Evolutionary conservation across 2,888 invertebrate genomes (phyloP).

Genomic region (Scelioninae gen. 1): DNA sequence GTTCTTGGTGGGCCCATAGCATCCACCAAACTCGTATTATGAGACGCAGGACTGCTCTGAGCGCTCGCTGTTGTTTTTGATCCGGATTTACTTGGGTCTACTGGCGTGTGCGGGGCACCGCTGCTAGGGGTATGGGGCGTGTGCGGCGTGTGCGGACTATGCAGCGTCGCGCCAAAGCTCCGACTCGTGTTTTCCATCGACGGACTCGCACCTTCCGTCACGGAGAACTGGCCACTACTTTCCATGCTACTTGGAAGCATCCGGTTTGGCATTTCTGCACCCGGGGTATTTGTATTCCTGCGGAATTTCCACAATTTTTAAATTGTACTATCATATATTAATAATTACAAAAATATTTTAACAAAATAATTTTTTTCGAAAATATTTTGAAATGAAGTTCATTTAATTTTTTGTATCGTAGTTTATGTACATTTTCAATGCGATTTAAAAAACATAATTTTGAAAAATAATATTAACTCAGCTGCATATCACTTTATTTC

Average conservation of each 20-base stretch:
- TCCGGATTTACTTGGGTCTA: constrained; percentile 77
- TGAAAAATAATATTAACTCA: too few species aligned
- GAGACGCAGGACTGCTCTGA: constrained; percentile 82
- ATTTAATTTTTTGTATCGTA: too few species aligned
- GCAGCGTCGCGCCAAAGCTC: constrained; percentile 81
- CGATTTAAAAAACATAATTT: too few species aligned
- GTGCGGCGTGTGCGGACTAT: constrained; percentile 83
- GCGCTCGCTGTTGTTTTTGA: constrained; percentile 82
- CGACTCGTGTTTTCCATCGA: constrained; percentile 82
- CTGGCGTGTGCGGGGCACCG: constrained; percentile 82
- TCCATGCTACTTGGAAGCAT: constrained; percentile 80
- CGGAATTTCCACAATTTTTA: background rate
- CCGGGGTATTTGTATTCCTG: constrained; percentile 78
- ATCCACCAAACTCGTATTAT: constrained; percentile 80
- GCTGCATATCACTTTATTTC: too few species aligned
- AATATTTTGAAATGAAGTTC: too few species aligned
- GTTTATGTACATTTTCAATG: too few species aligned
- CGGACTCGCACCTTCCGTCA: constrained; percentile 82
- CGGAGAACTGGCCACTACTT: constrained; percentile 78
- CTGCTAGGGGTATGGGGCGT: constrained; percentile 83
- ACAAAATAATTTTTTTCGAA: too few species aligned
- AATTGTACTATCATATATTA: too few species aligned
- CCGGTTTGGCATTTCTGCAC: constrained; percentile 80
- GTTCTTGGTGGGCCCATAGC: constrained; percentile 83
- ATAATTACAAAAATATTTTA: too few species aligned